These are phyloP conservation scores for Calyptommatus sinebrachiatus DNA, from an alignment of 2,113 vertebrate species.

Conservation along the genomic window DNA sequence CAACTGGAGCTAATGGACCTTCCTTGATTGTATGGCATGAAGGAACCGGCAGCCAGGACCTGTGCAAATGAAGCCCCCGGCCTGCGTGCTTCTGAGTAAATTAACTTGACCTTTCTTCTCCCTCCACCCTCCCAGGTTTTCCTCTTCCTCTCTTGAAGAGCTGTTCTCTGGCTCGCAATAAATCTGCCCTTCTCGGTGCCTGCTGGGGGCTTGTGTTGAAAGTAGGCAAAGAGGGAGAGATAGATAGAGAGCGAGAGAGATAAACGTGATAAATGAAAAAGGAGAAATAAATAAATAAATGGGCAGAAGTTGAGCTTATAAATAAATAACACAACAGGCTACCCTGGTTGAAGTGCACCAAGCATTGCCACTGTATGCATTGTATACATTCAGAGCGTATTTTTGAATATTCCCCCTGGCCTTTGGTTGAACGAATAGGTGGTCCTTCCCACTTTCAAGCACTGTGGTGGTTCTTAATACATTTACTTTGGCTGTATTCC, in stretches of 20 bases:
- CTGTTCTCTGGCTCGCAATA: conserved; percentile 15
- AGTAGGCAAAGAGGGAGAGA: neutral
- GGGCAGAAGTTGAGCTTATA: no score
- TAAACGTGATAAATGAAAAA: conserved; percentile 29
- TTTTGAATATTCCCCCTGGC: no score
- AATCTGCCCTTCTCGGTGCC: conserved; percentile 17
- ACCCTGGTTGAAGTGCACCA: conserved; percentile 23
- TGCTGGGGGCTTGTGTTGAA: conserved; percentile 24
- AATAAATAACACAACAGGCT: conserved; percentile 4
- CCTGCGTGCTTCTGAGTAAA: conserved; percentile 58
- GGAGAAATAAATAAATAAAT: conserved; percentile 15
- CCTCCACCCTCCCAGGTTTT: neutral
- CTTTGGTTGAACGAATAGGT: no score
- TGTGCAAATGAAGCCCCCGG: conserved; percentile 52
- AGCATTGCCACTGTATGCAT: neutral
- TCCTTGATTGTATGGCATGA: conserved; percentile 28
- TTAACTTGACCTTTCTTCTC: conserved; percentile 64
- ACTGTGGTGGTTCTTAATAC: no score
- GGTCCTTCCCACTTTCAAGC: no score
- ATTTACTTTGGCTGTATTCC: no score
- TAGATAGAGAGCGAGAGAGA: neutral
- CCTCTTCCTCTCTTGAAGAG: neutral
- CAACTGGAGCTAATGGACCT: conserved; percentile 41
- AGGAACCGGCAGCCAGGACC: conserved; percentile 41
- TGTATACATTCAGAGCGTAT: no score